Evolutionary conservation across 2,797 vertebrate species (phyloP).

Genomic region (Siniperca undulata): DNA sequence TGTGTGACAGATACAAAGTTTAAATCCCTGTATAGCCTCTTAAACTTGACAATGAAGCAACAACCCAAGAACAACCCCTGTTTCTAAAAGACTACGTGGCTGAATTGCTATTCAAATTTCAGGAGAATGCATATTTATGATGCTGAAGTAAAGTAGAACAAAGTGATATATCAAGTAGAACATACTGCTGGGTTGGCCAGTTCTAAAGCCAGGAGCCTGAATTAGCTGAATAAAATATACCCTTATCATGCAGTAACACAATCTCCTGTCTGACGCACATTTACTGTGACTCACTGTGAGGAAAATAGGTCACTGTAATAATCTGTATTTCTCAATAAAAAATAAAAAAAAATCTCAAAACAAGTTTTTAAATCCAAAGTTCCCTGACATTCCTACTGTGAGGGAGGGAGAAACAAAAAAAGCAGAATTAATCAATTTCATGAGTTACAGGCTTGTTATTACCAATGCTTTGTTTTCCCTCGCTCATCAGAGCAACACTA

Average conservation of each 20-base stretch:
- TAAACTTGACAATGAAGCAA: constrained; percentile 15
- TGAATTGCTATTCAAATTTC: constrained; percentile 49
- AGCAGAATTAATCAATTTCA: constrained; percentile 49
- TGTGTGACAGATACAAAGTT: neutral
- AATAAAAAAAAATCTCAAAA: constrained; percentile 38
- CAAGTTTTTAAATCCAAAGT: constrained; percentile 47
- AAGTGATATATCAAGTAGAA: constrained; percentile 73
- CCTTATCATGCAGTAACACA: constrained; percentile 64
- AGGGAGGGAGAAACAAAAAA: constrained; percentile 40
- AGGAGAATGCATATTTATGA: constrained; percentile 62
- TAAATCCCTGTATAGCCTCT: neutral
- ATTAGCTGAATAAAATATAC: constrained; percentile 75
- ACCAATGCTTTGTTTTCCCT: constrained; percentile 48
- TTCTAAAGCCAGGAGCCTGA: constrained; percentile 70
- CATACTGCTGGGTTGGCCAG: constrained; percentile 67
- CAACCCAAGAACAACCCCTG: neutral
- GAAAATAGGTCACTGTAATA: constrained; percentile 68
- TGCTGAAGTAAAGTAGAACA: constrained; percentile 72
- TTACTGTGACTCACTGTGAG: constrained; percentile 53
- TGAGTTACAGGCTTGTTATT: constrained; percentile 50
- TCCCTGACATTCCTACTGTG: constrained; percentile 42
- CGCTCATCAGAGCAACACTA: constrained; percentile 63
- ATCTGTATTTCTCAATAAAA: constrained; percentile 42
- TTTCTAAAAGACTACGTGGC: neutral
- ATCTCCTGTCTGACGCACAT: constrained; percentile 64